A percentile compares a stretch with the other conserved stretches of the same genome.
These are phyloP conservation scores for Eristalis arbustorum DNA, from an alignment of 2,888 invertebrate species.

Conservation along the genomic window DNA sequence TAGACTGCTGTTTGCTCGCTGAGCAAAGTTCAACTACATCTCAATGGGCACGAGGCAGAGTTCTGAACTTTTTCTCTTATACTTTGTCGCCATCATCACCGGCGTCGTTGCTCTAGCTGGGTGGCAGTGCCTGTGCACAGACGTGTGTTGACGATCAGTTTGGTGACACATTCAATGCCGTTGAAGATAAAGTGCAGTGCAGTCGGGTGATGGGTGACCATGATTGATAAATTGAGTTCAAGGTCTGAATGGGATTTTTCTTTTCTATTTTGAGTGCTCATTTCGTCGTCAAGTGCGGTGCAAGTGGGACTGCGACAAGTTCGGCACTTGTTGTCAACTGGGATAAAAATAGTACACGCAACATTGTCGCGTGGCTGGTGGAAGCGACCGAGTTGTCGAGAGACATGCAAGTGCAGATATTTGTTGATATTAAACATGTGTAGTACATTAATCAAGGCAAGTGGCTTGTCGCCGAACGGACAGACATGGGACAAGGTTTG, in stretches of 20 bases:
- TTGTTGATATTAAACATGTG: too few relatives aligned
- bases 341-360: too few relatives aligned
- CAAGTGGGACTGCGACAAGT: neutral
- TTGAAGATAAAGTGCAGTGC: neutral
- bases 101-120: neutral
- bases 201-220: neutral
- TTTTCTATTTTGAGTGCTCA: neutral
- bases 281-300: neutral
- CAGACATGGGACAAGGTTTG: too few relatives aligned
- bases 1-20: neutral
- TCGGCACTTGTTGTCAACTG: too few relatives aligned
- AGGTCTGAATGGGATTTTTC: neutral
- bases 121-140: neutral
- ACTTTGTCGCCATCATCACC: neutral
- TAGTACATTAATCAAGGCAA: too few relatives aligned
- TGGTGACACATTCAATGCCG: neutral
- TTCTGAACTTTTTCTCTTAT: neutral
- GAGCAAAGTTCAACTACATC: slow-evolving; percentile 29
- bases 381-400: too few relatives aligned
- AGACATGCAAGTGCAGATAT: too few relatives aligned
- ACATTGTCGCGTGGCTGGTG: too few relatives aligned
- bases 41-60: slow-evolving; percentile 18
- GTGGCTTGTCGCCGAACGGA: too few relatives aligned
- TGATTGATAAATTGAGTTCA: neutral
- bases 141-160: neutral